Base-by-base conservation (phyloP, 2,797 vertebrate genomes). In the Oryzias sinensis region DNA sequence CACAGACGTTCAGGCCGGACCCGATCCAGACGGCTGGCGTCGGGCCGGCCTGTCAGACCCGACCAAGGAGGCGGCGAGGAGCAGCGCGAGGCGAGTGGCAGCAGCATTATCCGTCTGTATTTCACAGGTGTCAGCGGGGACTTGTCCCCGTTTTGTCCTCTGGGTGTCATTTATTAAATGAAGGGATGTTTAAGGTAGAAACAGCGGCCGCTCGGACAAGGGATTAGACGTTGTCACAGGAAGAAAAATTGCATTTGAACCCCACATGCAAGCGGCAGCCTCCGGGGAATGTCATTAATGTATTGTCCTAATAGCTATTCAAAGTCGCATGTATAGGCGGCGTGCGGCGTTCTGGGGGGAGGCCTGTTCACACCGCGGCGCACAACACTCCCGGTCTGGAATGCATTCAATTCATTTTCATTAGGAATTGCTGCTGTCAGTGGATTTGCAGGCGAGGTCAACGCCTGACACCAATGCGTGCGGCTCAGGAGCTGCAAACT, bases 141-240 rank as follows among this genome's bases (percentile, higher is more conserved):
- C 72, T 73, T 69, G 83, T 79, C 83, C 81, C 76, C 71, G 55
- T 72, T 84, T 74, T 56, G 79, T 89, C 87, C 84, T 85, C 77
- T 79, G 84, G 85, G 85, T 83, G 83, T 81, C 87, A 80, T 87
- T 85, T 78, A 79, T 83, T 83, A 81, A 85, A 84, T 70, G 59
- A 77, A 70, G 74, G 57, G 66, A 62, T 71, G 82, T 79, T 84
- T 77, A 80, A 77, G 77, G 77, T 43, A 53, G 78, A 66, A 65
- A 69, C 14, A 52, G 67, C 54, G 62, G 62, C 47, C n/a, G 53
- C 62, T 61, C 33, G 69, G 75, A 77, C 69, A 8, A 58, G 65
- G 59, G 75, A 81, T 79, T 80, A 75, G 42, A 59, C 24, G 5
- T 65, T 60, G 65, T 74, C 72, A 62, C 49, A 6, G 63, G 56